These are phyloP conservation scores for Thyatira batis DNA, from an alignment of 2,888 invertebrate species.

Conservation along the genomic window DNA sequence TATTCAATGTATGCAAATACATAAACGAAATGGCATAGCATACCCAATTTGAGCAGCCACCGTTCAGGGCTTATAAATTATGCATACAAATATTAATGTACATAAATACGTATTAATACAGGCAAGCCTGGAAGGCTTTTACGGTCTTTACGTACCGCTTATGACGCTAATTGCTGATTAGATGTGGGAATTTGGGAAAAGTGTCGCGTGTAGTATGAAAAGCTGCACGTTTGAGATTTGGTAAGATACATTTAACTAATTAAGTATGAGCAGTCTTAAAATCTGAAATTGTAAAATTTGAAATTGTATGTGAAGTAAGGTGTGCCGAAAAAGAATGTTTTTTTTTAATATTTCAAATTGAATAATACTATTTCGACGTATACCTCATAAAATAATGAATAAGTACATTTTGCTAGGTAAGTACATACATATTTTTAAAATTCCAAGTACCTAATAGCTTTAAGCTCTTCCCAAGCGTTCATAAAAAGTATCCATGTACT, in stretches of 20 bases:
- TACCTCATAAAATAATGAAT: too few species aligned
- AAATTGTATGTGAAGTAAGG: too few species aligned
- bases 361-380: too few species aligned
- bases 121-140: slow-evolving; percentile 18
- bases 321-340: too few species aligned
- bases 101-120: slow-evolving; percentile 39
- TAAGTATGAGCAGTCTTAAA: too few species aligned
- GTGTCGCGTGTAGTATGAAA: not conserved
- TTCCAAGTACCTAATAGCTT: too few species aligned
- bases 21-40: not conserved
- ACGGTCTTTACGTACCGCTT: slow-evolving; percentile 32
- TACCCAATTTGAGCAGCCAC: not conserved
- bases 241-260: too few species aligned
- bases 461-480: not conserved
- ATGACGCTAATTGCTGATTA: slow-evolving; percentile 44
- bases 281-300: too few species aligned
- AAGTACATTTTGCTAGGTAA: too few species aligned
- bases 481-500: not conserved
- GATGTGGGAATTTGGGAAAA: slow-evolving; percentile 27
- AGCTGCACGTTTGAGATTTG: not conserved
- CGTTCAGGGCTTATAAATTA: slow-evolving; percentile 21
- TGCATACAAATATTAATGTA: slow-evolving; percentile 33
- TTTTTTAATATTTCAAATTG: too few species aligned
- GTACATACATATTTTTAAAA: too few species aligned
- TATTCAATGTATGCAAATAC: not conserved